These are phyloP conservation scores for Sycobia sp. DNA, from an alignment of 1,140 invertebrate species.

Conservation along the genomic window DNA sequence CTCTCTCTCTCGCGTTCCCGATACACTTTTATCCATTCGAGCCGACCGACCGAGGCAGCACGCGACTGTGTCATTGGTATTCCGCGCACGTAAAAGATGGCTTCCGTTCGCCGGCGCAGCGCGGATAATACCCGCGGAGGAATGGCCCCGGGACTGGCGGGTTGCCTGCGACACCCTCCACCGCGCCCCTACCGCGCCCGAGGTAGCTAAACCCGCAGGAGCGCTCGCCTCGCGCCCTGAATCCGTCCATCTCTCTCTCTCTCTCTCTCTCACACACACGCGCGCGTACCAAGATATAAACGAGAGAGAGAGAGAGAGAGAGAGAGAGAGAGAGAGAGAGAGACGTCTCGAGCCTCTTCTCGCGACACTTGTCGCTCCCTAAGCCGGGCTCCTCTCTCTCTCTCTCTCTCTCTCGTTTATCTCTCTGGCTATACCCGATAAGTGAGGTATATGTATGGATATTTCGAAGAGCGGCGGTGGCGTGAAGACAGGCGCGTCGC, in stretches of 20 bases:
- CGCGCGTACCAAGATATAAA: no score
- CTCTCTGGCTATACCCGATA: background rate
- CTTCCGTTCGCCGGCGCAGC: constrained; percentile 39
- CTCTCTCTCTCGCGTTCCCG: no score
- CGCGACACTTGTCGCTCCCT: background rate
- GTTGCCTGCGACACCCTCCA: background rate
- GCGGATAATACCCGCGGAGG: constrained; percentile 51
- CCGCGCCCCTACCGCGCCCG: background rate
- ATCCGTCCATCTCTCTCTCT: constrained; percentile 7
- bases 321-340: no score
- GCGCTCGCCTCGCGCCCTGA: constrained; percentile 9
- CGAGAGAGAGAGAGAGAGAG: no score
- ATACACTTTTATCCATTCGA: constrained; percentile 45
- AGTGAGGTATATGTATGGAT: constrained; percentile 8
- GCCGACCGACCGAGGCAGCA: no score
- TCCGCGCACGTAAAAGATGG: constrained; percentile 59
- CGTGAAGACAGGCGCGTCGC: constrained; percentile 1
- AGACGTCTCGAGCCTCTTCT: no score
- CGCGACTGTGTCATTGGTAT: constrained; percentile 43
- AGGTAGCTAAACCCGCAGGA: background rate
- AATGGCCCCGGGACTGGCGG: constrained; percentile 37
- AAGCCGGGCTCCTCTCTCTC: no score
- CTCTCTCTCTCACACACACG: no score
- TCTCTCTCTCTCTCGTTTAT: no score
- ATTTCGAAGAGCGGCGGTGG: no score